Base-by-base conservation (phyloP, 2,797 vertebrate species). In the Holocentrus rufus region DNA sequence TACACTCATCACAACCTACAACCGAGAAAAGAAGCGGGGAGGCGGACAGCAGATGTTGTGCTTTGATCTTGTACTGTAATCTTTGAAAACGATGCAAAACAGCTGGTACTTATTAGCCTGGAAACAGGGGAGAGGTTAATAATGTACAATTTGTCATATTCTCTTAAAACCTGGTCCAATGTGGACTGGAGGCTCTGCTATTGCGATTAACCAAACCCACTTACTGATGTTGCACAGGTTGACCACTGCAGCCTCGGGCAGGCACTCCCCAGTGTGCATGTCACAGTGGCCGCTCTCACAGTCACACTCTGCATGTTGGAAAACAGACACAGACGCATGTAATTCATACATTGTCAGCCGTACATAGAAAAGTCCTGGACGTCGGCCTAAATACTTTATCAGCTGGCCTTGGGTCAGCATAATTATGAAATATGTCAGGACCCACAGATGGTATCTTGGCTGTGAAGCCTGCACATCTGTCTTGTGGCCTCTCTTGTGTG, bases 1-100 rank as follows among this genome's bases (percentile, higher is more conserved):
- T 94, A 49, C 98, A 99, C 47, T 97, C 96, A 68, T 99, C 96
- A 31, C 98, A 99, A 82, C 92, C 98, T 99, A 79, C 62, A 79
- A 64, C 9, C 53, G 49, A 31, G 52, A 6, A 25, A 15, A 22
- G 18, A 5, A 54, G 23, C 14, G 7, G 0, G 23, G 20, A 30
- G n/a, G 4, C 25, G 17, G 13, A 47, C 7, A 17, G 14, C 30
- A 25, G 55, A 31, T 57, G 13, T 13, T 30, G 23, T 34, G 55
- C 55, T 58, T 58, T 14, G 5, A 34, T n/a, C 55, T 55, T 55
- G 25, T 15, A 55, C 14, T 54, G 22, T 15, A 54, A 25, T 54
- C 52, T 54, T 30, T 55, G 25, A 7, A 34, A 57, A 57, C 10
- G 27, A 5, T 57, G 34, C 25, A n/a, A 18, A 57, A 34, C 7